Base-by-base conservation (phyloP, 2,888 invertebrate species). In the Anthrax anthrax region DNA sequence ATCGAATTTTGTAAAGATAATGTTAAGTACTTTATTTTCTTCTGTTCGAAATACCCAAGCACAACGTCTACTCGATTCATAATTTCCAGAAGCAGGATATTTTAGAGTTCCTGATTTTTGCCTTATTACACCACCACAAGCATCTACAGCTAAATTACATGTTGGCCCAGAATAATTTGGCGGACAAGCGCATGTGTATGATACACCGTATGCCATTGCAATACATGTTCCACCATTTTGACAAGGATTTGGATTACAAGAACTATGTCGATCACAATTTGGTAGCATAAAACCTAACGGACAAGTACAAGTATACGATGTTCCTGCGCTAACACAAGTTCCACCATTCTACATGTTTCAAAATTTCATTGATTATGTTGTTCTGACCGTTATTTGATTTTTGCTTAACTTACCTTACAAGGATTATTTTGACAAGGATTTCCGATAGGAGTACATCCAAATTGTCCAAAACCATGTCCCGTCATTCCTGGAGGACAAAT, bases 41-140 rank as follows among this genome's bases (percentile, higher is more conserved):
- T 77, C 72, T 0, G 84, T 82, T 44, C 74, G 71, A 48, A 92
- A 81, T 1, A 80, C 72, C 89, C 90, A 92, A 12, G 81, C 84
- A 61, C 92, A 94, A 58, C 78, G 81, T 6, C 78, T 63, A 53
- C 77, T 76, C 56, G 78, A 74, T 39, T 70, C 72, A 57, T 83
- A 84, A 13, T 47, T 61, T 5, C 69, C 63, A 27, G 51, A 58
- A 18, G 67, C 60, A 16, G 82, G 84, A 69, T 80, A 85, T 34
- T 76, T 73, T 34, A 87, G 72, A 34, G 70, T 72, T 47, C 90
- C 85, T 52, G 59, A 58, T n/a, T 58, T 52, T 4, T 62, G 64
- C 23, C 54, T 62, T 12, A 74, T 56, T 29, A 66, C 54, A 2
- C 78, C 82, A 16, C 85, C 84, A 64, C 86, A 86, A 42, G 63